Base-by-base conservation (phyloP, 2,888 invertebrate genomes). In the Trimorus sp. region DNA sequence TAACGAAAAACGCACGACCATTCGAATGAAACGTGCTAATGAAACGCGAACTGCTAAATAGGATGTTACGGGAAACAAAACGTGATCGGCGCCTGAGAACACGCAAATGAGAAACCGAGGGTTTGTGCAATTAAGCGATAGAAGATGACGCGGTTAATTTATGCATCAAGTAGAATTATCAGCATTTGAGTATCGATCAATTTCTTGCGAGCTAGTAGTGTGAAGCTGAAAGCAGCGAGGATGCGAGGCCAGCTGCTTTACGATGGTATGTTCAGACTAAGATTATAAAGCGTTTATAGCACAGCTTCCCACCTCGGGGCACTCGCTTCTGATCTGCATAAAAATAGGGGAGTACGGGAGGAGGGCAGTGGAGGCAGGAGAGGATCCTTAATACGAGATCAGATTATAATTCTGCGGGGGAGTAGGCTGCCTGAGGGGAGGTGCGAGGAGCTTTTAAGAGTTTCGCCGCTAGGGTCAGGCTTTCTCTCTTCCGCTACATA, bases 271-370 rank as follows among this genome's bases (percentile, higher is more conserved):
- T 85, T 82, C 86, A 86, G 86, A 87, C 86, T 86, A 86, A 90
- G 89, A 90, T 90, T 90, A 89, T 89, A 90, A 90, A 89, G 87
- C 89, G 88, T 90, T 90, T 90, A 90, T 88, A 87, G 87, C 85
- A 85, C 87, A 87, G 88, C 88, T 89, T 89, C 88, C 88, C 89
- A 89, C 89, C 90, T 90, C 87, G 80, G 88, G 90, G 90, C 90
- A 86, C 88, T 88, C 88, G 87, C 87, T 89, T 87, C 89, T 87
- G 89, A 90, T 90, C 90, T 90, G 90, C 90, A 90, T 90, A 90
- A 90, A 90, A 90, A 90, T 90, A 87, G 88, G 88, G 87, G 87
- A 87, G 86, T 82, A 79, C 69, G 38, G 70, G 79, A 82, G 82
- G 71, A 81, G 66, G 81, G 78, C 58, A 68, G 83, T 66, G 75